phyloP scores from a whole-genome alignment of 2,888 invertebrate species.

The Unio delphinus region DNA sequence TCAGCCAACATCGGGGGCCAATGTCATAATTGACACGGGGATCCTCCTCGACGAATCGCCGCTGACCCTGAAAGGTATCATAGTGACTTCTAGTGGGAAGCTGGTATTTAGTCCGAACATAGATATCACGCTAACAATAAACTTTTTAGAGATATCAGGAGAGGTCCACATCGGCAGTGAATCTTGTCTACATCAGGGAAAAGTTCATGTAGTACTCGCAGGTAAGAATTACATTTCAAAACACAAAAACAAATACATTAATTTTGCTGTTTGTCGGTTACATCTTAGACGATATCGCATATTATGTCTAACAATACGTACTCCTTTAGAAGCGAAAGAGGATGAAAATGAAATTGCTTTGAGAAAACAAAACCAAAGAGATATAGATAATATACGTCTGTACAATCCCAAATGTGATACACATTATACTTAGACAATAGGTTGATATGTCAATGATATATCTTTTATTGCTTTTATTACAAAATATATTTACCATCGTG shows the following conservation, averaged over 20 bases:
- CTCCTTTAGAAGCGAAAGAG: too few relatives aligned
- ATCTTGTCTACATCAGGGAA: background rate
- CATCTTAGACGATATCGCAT: background rate
- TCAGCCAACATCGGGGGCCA: conserved; percentile 1
- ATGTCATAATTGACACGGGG: conserved; percentile 3
- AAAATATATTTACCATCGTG: too few relatives aligned
- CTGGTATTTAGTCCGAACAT: conserved; percentile 29
- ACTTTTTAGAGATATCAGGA: conserved; percentile 1
- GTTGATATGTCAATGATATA: too few relatives aligned
- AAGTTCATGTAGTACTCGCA: background rate
- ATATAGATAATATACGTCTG: too few relatives aligned
- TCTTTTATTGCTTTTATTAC: too few relatives aligned
- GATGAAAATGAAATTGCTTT: too few relatives aligned
- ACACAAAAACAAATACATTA: background rate
- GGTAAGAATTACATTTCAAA: background rate
- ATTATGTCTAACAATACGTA: too few relatives aligned
- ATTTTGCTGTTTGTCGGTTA: background rate
- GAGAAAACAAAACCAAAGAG: too few relatives aligned
- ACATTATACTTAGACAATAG: too few relatives aligned
- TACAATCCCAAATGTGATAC: too few relatives aligned
- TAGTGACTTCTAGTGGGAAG: conserved; percentile 13
- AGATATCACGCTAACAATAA: conserved; percentile 12
- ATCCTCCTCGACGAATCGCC: conserved; percentile 17
- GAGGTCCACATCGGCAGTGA: conserved; percentile 1
- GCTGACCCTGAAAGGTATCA: conserved; percentile 15